Conservation (phyloP, 2,797 vertebrate species). For the Glossophaga mutica region DNA sequence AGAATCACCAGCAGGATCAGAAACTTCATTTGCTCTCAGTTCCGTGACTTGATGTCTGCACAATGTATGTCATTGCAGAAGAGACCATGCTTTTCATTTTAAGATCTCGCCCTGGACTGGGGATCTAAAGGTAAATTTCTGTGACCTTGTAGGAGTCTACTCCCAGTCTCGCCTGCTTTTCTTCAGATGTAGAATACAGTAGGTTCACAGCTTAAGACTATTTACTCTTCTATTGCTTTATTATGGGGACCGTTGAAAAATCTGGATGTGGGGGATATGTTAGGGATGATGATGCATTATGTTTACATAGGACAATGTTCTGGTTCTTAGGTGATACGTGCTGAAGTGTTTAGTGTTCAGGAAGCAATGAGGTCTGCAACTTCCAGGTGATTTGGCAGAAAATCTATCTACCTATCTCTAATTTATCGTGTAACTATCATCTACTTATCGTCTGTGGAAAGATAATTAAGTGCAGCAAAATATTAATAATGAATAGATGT, state of each 20-base stretch:
- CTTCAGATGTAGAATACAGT: not conserved
- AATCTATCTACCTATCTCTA: not conserved
- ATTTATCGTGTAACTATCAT: not conserved
- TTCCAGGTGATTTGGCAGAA: not conserved
- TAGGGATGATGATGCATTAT: not conserved
- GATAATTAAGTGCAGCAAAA: not conserved
- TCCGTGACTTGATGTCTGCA: not conserved
- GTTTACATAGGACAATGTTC: not conserved
- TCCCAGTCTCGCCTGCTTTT: not conserved
- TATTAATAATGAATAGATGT: not conserved
- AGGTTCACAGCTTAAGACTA: not conserved
- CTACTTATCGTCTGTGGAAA: not conserved
- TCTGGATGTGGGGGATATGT: not conserved
- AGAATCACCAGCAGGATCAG: not conserved
- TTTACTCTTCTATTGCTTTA: not conserved
- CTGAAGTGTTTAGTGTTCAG: not conserved
- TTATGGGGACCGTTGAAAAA: not conserved
- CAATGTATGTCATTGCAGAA: not conserved
- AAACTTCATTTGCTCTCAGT: not conserved
- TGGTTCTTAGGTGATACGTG: not conserved
- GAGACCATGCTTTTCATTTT: not conserved
- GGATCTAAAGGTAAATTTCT: not conserved
- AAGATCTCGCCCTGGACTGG: not conserved
- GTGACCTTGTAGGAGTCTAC: not conserved
- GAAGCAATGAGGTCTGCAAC: not conserved